Percentiles rank a stretch among this genome's conserved stretches.
These are phyloP conservation scores for Nothobranchius furzeri DNA, from an alignment of 2,113 vertebrate species.

Conservation along the genomic window DNA sequence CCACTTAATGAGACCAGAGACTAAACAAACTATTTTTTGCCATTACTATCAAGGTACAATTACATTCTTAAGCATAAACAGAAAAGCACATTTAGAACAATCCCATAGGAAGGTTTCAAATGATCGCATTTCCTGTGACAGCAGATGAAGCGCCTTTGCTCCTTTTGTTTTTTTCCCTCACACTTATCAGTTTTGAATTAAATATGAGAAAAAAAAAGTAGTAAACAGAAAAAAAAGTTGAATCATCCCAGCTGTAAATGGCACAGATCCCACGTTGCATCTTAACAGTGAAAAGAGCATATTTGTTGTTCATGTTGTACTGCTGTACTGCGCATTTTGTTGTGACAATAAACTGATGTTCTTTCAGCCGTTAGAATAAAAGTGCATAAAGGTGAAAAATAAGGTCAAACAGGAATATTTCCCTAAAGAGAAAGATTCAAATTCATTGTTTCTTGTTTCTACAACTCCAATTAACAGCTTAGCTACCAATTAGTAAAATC, in stretches of 20 bases:
- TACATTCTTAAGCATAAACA: not conserved
- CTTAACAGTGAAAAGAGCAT: not conserved
- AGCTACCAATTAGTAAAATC: constrained; percentile 77
- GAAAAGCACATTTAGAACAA: constrained; percentile 5
- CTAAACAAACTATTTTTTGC: not conserved
- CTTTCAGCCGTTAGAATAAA: constrained; percentile 30
- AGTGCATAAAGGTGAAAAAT: constrained; percentile 60
- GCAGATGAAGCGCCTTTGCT: not conserved
- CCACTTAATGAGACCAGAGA: not conserved
- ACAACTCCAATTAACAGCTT: constrained; percentile 74
- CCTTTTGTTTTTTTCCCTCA: not conserved
- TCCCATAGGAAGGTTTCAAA: not conserved
- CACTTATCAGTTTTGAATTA: not conserved
- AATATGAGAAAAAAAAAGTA: not conserved
- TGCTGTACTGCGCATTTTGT: constrained; percentile 37
- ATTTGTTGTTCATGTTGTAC: constrained; percentile 22
- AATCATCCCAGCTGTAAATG: not conserved
- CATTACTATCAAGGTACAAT: not conserved
- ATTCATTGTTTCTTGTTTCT: constrained; percentile 66
- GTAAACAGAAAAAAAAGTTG: not conserved
- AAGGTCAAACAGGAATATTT: constrained; percentile 66
- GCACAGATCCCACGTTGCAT: not conserved
- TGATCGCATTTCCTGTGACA: not conserved
- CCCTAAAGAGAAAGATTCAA: constrained; percentile 44
- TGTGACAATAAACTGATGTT: constrained; percentile 44